Percentiles rank a stretch among this genome's conserved stretches.
Evolutionary conservation across 2,797 vertebrate genomes (phyloP).

Genomic region (Vipera latastei): DNA sequence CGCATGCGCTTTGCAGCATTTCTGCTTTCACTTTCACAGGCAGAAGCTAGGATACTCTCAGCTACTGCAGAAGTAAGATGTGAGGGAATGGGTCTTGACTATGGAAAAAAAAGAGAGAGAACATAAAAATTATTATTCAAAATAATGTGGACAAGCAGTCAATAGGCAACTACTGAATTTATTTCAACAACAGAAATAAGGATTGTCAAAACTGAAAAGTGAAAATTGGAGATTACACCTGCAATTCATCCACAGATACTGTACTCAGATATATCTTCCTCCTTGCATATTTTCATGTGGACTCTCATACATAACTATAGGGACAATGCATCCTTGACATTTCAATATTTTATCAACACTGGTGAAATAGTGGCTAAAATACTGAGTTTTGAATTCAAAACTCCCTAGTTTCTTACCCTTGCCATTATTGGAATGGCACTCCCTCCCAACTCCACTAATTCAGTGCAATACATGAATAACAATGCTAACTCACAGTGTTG

Average conservation of each 20-base stretch:
- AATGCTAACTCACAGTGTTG: background rate
- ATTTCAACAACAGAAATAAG: constrained; percentile 70
- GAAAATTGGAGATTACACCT: constrained; percentile 70
- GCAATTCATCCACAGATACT: constrained; percentile 53
- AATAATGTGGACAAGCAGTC: constrained; percentile 45
- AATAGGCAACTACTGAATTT: constrained; percentile 65
- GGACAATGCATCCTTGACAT: constrained; percentile 31
- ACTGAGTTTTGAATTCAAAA: background rate
- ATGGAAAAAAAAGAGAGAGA: constrained; percentile 66
- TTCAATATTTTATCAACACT: background rate
- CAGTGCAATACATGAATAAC: background rate
- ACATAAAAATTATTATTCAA: constrained; percentile 57
- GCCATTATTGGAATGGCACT: background rate
- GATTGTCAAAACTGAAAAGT: constrained; percentile 72
- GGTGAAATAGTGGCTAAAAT: background rate
- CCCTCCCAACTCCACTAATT: background rate
- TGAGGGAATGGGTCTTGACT: constrained; percentile 84
- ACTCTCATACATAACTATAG: constrained; percentile 56
- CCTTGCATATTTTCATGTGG: constrained; percentile 43
- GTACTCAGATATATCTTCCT: constrained; percentile 52
- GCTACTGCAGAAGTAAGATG: constrained; percentile 85
- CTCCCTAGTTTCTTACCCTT: background rate
- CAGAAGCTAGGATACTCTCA: constrained; percentile 83
- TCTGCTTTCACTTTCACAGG: constrained; percentile 83
- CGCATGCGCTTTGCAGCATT: constrained; percentile 85